Evolutionary conservation across 2,888 invertebrate species (phyloP).

Genomic region (Epinotia brunnichana): DNA sequence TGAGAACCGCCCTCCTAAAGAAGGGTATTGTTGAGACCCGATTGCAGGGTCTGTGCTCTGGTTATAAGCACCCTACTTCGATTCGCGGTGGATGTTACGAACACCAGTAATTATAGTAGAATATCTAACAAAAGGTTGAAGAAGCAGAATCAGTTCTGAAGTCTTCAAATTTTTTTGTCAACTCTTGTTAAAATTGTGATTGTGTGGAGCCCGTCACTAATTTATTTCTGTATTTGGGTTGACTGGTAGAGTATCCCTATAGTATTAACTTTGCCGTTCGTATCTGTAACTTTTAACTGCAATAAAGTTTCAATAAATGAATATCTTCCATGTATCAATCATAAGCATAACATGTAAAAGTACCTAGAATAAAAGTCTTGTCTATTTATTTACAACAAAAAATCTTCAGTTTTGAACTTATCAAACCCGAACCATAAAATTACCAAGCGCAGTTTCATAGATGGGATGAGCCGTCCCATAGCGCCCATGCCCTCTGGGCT

Average conservation of each 20-base stretch:
- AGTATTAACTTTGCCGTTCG: no score
- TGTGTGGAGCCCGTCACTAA: no score
- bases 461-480: conserved; percentile 4
- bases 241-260: no score
- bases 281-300: no score
- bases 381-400: no score
- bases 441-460: conserved; percentile 26
- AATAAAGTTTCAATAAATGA: no score
- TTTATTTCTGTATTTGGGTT: no score
- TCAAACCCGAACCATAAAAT: conserved; percentile 17
- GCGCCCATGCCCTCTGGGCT: conserved; percentile 20
- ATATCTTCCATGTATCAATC: no score
- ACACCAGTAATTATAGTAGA: background rate
- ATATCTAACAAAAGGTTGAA: background rate
- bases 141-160: background rate
- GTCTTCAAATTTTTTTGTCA: background rate
- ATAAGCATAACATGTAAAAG: no score
- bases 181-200: background rate
- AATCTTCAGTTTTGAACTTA: background rate
- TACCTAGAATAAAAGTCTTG: no score
- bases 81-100: background rate
- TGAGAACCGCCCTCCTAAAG: conserved; percentile 12
- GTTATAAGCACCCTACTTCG: background rate
- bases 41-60: background rate
- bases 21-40: background rate